These are phyloP conservation scores for Mya arenaria DNA, from an alignment of 1,140 invertebrate species.

Conservation along the genomic window DNA sequence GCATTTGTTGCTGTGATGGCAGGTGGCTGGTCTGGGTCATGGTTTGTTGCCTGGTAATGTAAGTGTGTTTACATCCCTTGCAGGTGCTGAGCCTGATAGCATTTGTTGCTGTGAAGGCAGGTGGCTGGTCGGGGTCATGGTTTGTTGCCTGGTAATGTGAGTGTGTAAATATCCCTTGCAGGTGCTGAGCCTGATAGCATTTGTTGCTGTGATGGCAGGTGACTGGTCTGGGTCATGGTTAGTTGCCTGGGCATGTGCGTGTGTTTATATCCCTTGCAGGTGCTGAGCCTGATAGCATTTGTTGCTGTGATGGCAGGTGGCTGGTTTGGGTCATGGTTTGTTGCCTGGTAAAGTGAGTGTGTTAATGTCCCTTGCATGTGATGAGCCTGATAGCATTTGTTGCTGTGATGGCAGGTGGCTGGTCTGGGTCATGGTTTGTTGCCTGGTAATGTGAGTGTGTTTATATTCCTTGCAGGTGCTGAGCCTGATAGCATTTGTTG, in stretches of 20 bases:
- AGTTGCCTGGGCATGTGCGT: slow-evolving; percentile 20
- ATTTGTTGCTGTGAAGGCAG: slow-evolving; percentile 6
- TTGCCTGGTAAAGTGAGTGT: neutral
- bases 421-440: slow-evolving; percentile 19
- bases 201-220: slow-evolving; percentile 4
- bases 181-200: slow-evolving; percentile 34
- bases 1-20: slow-evolving; percentile 16
- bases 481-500: slow-evolving; percentile 34
- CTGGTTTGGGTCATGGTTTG: slow-evolving; percentile 17
- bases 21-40: neutral
- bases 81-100: slow-evolving; percentile 38
- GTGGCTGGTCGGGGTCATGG: neutral
- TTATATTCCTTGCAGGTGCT: slow-evolving; percentile 24
- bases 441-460: too few species aligned
- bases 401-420: neutral
- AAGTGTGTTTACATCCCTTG: too few species aligned
- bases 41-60: slow-evolving; percentile 34
- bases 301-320: neutral
- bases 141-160: slow-evolving; percentile 39
- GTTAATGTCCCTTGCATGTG: neutral
- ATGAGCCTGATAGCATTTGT: slow-evolving; percentile 37
- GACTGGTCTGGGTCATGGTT: slow-evolving; percentile 8
- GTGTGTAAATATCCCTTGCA: too few species aligned
- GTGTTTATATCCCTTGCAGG: too few species aligned
- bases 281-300: slow-evolving; percentile 33